These are phyloP conservation scores for Electrophaes corylata DNA, from an alignment of 2,888 invertebrate species.

Conservation along the genomic window DNA sequence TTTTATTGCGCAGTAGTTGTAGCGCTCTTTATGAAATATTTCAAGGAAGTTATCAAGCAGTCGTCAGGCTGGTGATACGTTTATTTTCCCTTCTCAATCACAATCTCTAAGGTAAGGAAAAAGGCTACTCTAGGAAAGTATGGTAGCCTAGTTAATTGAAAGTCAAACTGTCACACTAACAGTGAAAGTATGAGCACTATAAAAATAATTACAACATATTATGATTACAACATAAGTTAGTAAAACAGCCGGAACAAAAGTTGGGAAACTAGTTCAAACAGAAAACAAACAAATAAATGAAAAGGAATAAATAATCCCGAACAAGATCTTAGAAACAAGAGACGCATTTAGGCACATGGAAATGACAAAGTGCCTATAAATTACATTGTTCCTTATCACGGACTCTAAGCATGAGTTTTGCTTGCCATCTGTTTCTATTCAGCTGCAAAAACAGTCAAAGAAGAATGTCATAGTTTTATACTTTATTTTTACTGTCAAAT, in stretches of 20 bases:
- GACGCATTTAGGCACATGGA: constrained; percentile 45
- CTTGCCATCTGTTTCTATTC: not conserved
- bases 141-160: too few relatives aligned
- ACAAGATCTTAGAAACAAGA: constrained; percentile 41
- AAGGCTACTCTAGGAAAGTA: too few relatives aligned
- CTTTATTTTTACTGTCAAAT: too few relatives aligned
- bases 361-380: constrained; percentile 55
- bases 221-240: constrained; percentile 9
- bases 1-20: too few relatives aligned
- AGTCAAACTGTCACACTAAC: constrained; percentile 6
- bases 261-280: constrained; percentile 25
- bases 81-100: too few relatives aligned
- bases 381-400: constrained; percentile 43
- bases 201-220: not conserved
- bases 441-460: not conserved
- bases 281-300: constrained; percentile 31
- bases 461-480: too few relatives aligned
- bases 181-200: not conserved
- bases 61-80: too few relatives aligned
- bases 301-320: constrained; percentile 36
- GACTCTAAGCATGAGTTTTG: constrained; percentile 29
- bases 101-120: too few relatives aligned
- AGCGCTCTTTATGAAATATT: too few relatives aligned
- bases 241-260: constrained; percentile 10
- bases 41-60: too few relatives aligned